Percentiles rank a stretch among this genome's conserved stretches.
These are phyloP conservation scores for Uloborus plumipes DNA, from an alignment of 2,888 invertebrate genomes.

Conservation along the genomic window DNA sequence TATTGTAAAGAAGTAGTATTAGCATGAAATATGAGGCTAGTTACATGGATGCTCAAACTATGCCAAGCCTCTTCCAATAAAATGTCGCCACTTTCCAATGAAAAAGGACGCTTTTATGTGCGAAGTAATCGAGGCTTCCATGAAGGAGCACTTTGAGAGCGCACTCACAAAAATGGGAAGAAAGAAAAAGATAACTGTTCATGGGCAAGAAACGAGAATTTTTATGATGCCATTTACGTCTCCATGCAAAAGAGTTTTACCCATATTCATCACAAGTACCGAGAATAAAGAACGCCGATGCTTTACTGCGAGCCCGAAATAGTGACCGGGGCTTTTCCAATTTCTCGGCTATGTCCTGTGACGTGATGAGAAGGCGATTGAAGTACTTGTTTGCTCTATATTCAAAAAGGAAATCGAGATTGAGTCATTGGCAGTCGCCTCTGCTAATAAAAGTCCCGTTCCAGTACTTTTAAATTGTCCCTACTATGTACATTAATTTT, in stretches of 20 bases:
- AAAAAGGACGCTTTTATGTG: slow-evolving; percentile 6
- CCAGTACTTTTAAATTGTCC: no score
- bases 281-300: neutral
- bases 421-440: no score
- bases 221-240: slow-evolving; percentile 6
- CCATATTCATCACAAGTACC: neutral
- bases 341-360: no score
- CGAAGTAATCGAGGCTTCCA: neutral
- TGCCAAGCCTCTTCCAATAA: neutral
- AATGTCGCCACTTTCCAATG: slow-evolving; percentile 8
- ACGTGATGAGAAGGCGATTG: no score
- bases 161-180: neutral
- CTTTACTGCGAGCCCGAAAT: neutral
- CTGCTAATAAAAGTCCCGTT: no score
- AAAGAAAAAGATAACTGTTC: neutral
- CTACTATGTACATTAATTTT: no score
- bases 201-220: slow-evolving; percentile 8
- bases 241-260: slow-evolving; percentile 6
- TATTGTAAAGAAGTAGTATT: slow-evolving; percentile 1
- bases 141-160: neutral
- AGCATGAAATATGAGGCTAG: slow-evolving; percentile 6
- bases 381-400: no score
- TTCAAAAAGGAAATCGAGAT: no score
- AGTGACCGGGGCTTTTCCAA: neutral
- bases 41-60: neutral